A percentile compares a stretch with the other conserved stretches of the same genome.
Evolutionary conservation across 2,888 invertebrate genomes (phyloP).

Genomic region (Melanchra persicariae): DNA sequence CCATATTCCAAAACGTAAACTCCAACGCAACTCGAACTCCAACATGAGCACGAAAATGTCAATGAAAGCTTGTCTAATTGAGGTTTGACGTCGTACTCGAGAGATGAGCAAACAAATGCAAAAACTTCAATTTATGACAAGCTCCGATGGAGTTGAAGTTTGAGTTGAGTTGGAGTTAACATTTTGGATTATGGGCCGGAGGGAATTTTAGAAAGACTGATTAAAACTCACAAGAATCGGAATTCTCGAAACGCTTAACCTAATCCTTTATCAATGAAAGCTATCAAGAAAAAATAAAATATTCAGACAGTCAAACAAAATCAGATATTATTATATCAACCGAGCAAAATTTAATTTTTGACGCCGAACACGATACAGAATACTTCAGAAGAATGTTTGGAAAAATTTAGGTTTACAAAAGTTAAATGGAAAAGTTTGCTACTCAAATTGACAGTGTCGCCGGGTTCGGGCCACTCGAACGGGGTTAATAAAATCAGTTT

Average conservation of each 20-base stretch:
- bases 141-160: no score
- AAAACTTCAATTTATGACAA: no score
- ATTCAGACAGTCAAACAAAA: slow-evolving; percentile 56
- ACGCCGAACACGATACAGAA: slow-evolving; percentile 76
- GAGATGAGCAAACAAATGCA: no score
- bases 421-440: slow-evolving; percentile 89
- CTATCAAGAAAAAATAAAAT: slow-evolving; percentile 24
- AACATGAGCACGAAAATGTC: no score
- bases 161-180: no score
- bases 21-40: no score
- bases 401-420: slow-evolving; percentile 82
- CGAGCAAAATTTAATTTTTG: slow-evolving; percentile 77
- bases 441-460: slow-evolving; percentile 86
- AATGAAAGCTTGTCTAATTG: no score
- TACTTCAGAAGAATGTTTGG: slow-evolving; percentile 81
- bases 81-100: no score
- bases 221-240: background rate
- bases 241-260: slow-evolving; percentile 11
- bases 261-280: slow-evolving; percentile 28
- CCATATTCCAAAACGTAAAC: no score
- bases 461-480: slow-evolving; percentile 71
- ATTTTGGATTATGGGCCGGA: no score
- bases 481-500: slow-evolving; percentile 82
- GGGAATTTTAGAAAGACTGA: background rate
- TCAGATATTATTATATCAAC: slow-evolving; percentile 66